Evolutionary conservation across 2,113 vertebrate species (phyloP), one percentile per base, ranked within the genome.

Genomic region (Gasterosteus aculeatus): DNA sequence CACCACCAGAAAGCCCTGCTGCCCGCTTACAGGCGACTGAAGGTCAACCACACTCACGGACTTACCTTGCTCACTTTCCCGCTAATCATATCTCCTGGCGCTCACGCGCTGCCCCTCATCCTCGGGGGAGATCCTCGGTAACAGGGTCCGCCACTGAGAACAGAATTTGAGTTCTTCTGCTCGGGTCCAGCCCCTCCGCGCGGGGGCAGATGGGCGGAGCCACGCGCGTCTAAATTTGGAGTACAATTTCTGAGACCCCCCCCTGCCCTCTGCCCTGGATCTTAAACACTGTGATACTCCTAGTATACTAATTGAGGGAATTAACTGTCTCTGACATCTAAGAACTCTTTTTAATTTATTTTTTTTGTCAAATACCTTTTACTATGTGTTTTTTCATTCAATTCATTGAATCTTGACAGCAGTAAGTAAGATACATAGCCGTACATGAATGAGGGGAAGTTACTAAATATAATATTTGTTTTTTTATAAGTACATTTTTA

Each of bases 51-150:
- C 8, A 60, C 3, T 39, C 1, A 5, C 2, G 12, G 7, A 62
- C 60, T 56, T 82, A 92, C 92, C 92, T 92, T 92, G 78, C 42
- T 93, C 85, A 82, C 83, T 82, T 91, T 91, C 56, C 88, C 85
- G 76, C 77, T 89, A 8, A 70, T 69, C 86, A 83, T 88, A 54
- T 62, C 59, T 69, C 56, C 79, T 8, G 72, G 35, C 83, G 85
- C 54, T 54, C 53, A 91, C 6, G 41, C 5, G 75, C 61, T 57
- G 66, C 62, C 79, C 57, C 62, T 86, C 88, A 87, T 82, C 51
- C 69, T 59, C 72, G 42, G 69, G 26, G 31, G 41, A 69, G 67
- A n/a, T 59, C 84, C 78, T 77, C 88, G 75, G 33, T 42, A 84
- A 86, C 81, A 87, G 39, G 77, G 49, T 33, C 69, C 31, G 75